Evolutionary conservation across 1,140 invertebrate species (phyloP).

Genomic region (Tetramorium simillimum): DNA sequence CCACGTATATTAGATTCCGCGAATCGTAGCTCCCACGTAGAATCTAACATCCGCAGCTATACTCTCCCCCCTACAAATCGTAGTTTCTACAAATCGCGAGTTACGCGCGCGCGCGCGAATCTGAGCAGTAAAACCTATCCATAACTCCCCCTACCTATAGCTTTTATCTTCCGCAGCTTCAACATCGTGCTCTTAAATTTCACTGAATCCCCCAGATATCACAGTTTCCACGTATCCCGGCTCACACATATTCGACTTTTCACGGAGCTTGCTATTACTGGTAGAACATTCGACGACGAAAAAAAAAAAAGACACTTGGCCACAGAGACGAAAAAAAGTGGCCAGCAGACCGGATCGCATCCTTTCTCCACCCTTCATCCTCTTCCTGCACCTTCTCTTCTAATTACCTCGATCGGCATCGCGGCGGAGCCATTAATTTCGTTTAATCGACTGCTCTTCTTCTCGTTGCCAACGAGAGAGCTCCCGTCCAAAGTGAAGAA

Average conservation of each 20-base stretch:
- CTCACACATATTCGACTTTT: slow-evolving; percentile 32
- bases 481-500: neutral
- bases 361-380: neutral
- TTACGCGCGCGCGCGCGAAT: slow-evolving; percentile 2
- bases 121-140: slow-evolving; percentile 29
- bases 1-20: slow-evolving; percentile 47
- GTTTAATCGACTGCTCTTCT: slow-evolving; percentile 62
- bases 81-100: slow-evolving; percentile 12
- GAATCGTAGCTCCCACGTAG: slow-evolving; percentile 27
- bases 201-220: slow-evolving; percentile 6
- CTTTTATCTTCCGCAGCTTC: neutral
- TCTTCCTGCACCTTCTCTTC: neutral
- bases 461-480: slow-evolving; percentile 3
- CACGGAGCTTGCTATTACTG: neutral
- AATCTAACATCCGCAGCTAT: slow-evolving; percentile 6
- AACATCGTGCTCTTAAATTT: slow-evolving; percentile 40
- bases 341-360: neutral
- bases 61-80: slow-evolving; percentile 2
- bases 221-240: neutral
- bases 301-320: neutral
- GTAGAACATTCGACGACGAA: slow-evolving; percentile 4
- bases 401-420: slow-evolving; percentile 53
- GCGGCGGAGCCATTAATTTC: slow-evolving; percentile 63
- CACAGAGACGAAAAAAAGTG: slow-evolving; percentile 25
- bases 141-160: neutral